Conservation (phyloP, 2,797 vertebrate genomes). For the Kryptolebias ocellatus region DNA sequence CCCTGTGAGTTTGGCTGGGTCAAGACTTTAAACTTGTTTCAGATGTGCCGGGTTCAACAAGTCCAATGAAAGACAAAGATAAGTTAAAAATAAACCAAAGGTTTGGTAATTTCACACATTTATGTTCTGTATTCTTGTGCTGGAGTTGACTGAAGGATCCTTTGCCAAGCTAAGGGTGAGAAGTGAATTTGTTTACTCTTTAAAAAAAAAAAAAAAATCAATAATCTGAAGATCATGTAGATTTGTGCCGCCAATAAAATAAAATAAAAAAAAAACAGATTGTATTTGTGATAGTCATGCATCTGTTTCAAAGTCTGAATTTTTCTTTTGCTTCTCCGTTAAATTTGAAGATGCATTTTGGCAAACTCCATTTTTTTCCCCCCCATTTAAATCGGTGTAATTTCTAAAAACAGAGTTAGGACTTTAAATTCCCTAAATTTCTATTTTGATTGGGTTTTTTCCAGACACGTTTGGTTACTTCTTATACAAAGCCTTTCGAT, state of each 20-base stretch:
- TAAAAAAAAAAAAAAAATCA: not conserved
- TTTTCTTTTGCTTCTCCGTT: not conserved
- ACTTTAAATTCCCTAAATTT: no score
- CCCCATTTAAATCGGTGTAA: no score
- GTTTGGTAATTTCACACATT: slow-evolving; percentile 47
- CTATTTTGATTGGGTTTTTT: no score
- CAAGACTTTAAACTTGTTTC: slow-evolving; percentile 58
- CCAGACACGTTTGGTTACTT: no score
- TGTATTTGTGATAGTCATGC: no score
- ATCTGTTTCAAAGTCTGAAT: not conserved
- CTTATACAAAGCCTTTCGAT: no score
- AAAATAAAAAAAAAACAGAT: no score
- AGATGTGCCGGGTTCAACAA: slow-evolving; percentile 61
- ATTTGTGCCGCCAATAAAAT: slow-evolving; percentile 17
- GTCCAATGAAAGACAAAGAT: slow-evolving; percentile 47
- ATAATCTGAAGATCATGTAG: not conserved
- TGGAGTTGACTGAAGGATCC: slow-evolving; percentile 42
- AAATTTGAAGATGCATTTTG: not conserved
- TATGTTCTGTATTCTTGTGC: slow-evolving; percentile 27
- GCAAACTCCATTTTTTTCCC: no score
- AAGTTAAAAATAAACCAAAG: slow-evolving; percentile 30
- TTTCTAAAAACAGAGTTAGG: no score
- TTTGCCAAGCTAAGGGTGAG: slow-evolving; percentile 40
- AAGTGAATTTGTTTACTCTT: slow-evolving; percentile 23
- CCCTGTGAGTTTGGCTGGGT: slow-evolving; percentile 55